phyloP scores from a whole-genome alignment of 2,113 vertebrate species.

The Caranx ignobilis region DNA sequence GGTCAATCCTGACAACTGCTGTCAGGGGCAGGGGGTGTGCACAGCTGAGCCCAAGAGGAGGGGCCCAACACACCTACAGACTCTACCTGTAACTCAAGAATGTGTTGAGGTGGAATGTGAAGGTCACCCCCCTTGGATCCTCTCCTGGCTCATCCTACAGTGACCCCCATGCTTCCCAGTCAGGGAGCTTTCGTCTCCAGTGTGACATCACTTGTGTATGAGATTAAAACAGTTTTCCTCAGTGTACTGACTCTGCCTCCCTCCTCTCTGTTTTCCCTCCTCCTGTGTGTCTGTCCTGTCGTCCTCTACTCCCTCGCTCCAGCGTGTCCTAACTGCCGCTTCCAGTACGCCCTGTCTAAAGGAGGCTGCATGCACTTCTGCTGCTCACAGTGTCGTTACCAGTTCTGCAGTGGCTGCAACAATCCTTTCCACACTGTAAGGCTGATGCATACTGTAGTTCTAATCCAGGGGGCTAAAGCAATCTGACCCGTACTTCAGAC shows the following conservation, averaged over 20 bases:
- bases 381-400: constrained; percentile 92
- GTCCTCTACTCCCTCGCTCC: constrained; percentile 13
- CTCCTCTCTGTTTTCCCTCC: neutral
- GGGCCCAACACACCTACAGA: too few species aligned
- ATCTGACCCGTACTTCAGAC: too few species aligned
- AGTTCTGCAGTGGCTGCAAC: constrained; percentile 95
- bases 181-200: neutral
- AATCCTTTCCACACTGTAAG: constrained; percentile 89
- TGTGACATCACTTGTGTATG: neutral
- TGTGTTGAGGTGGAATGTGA: too few species aligned
- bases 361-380: constrained; percentile 94
- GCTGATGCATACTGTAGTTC: neutral
- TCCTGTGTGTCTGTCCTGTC: constrained; percentile 39
- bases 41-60: too few species aligned
- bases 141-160: neutral
- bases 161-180: neutral
- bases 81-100: too few species aligned
- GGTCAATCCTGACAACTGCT: too few species aligned
- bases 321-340: constrained; percentile 93
- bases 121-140: neutral
- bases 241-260: neutral
- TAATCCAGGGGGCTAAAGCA: too few species aligned
- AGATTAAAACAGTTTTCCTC: neutral
- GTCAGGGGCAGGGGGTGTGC: too few species aligned
- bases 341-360: constrained; percentile 90